Base-by-base conservation (phyloP, 1,140 invertebrate species). In the Drosophila auraria region DNA sequence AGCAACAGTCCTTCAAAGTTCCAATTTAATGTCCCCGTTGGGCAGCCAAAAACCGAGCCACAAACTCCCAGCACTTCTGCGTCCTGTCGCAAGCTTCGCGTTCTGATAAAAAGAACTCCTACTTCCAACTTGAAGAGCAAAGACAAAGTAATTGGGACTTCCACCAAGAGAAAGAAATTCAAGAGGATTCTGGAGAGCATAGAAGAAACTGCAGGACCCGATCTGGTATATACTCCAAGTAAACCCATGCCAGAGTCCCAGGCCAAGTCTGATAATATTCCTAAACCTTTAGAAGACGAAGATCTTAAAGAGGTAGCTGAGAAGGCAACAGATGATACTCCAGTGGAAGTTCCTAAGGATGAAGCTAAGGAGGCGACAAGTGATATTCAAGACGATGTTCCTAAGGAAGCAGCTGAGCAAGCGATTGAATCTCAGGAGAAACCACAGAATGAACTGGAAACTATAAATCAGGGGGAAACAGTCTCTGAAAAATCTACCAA, bases 1-100 rank as follows among this genome's bases (percentile, higher is more conserved):
- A 15, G 14, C 14, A 49, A n/a, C 8, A 30, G 12, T 15, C 12
- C 64, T 12, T 36, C 45, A 4, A 50, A 65, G 20, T 3, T 11
- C 8, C 30, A 68, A 27, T 12, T 5, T 11, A 38, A 38, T 17
- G 33, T n/a, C 12, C 7, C 12, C 11, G 33, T 6, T 15, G 25
- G 6, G 1, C 12, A 27, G 17, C 27, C 33, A 14, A 27, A 40
- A n/a, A 38, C 9, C 27, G 25, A 14, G 11, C 38, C 33, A 25
- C 38, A 42, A 12, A 50, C 56, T 5, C 51, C 69, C 12, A 62
- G 53, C 33, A 38, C 51, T 44, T 30, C 25, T 38, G 1, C 17
- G 17, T 53, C 65, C 3, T 72, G 61, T n/a, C 82, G 82, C 11
- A 71, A 80, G n/a, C 40, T 83, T 12, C 58, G 82, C 3, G 59